Base-by-base conservation (phyloP, 2,113 vertebrate species). In the Rhinichthys klamathensis region DNA sequence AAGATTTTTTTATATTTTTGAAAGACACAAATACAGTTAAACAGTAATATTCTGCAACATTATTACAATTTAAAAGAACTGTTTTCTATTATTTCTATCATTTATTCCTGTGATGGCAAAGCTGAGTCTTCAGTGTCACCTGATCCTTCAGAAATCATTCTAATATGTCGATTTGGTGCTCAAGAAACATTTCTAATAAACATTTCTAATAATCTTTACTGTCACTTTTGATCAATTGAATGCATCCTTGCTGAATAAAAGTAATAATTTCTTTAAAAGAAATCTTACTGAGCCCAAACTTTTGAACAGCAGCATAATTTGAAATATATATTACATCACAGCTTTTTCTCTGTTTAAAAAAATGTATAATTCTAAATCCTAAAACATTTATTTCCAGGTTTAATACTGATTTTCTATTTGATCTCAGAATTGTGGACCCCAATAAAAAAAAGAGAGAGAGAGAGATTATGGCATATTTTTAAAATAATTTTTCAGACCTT, bases 401-500 rank as follows among this genome's bases (percentile, higher is more conserved):
- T 30, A 38, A 69, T 23, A 38, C 63, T 1, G 13, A 69, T 69
- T 69, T 69, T 69, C 70, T 7, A 13, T 25, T 23, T 27, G 44
- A 51, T 30, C 7, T 32, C 44, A 51, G 6, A 27, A 54, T 30
- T 54, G 18, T 75, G 11, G 11, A 75, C n/a, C 13, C n/a, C 3
- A 5, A 44, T 44, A 6, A 7, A 41, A 46, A 44, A 73, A 73
- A 38, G n/a, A n/a, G n/a, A n/a, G 1, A 69, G 1, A 35, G 16
- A 69, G 3, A 9, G 44, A 54, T 35, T 11, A 41, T 8, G 3
- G n/a, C 38, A 61, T 25, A 61, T 27, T 54, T 27, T 4, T 2
- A 18, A 67, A 67, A 67, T 4, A 3, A 25, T 10, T 18, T 21
- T 23, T 93, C 96, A 91, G 88, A 99, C 98, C 98, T 99, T 99